These are phyloP conservation scores for Bombus picipes DNA, from an alignment of 1,140 invertebrate genomes.

Conservation along the genomic window DNA sequence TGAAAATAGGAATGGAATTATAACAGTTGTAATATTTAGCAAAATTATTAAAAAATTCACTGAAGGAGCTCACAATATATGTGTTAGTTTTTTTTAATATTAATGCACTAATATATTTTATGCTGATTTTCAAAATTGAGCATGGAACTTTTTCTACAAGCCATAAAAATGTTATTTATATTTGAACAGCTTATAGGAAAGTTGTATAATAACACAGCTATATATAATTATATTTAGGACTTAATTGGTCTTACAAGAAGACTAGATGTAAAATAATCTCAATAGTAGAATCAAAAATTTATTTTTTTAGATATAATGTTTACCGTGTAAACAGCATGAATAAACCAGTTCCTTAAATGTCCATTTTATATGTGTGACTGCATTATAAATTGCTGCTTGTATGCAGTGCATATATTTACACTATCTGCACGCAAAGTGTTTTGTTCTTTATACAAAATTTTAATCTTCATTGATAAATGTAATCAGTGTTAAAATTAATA, in stretches of 20 bases:
- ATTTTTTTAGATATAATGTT: constrained; percentile 39
- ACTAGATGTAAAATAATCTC: constrained; percentile 29
- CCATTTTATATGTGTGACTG: constrained; percentile 68
- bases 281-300: constrained; percentile 34
- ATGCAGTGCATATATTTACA: constrained; percentile 66
- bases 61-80: constrained; percentile 32
- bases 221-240: constrained; percentile 34
- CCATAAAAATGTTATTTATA: constrained; percentile 48
- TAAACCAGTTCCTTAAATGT: constrained; percentile 61
- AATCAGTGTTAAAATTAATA: constrained; percentile 58
- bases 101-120: constrained; percentile 61
- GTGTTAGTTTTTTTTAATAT: constrained; percentile 51
- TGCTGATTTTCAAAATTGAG: constrained; percentile 47
- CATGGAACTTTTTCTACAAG: constrained; percentile 58
- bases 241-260: constrained; percentile 30
- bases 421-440: constrained; percentile 69
- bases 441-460: constrained; percentile 56
- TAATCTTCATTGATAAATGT: constrained; percentile 62
- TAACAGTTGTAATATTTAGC: constrained; percentile 44
- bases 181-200: constrained; percentile 54
- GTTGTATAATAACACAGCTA: constrained; percentile 40
- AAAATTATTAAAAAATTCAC: constrained; percentile 32
- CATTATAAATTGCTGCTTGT: constrained; percentile 71
- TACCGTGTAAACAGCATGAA: constrained; percentile 65
- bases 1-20: constrained; percentile 47